A percentile compares a stretch with the other conserved stretches of the same genome.
Conservation (phyloP, 2,888 invertebrate genomes). For the Epinotia bilunana region DNA sequence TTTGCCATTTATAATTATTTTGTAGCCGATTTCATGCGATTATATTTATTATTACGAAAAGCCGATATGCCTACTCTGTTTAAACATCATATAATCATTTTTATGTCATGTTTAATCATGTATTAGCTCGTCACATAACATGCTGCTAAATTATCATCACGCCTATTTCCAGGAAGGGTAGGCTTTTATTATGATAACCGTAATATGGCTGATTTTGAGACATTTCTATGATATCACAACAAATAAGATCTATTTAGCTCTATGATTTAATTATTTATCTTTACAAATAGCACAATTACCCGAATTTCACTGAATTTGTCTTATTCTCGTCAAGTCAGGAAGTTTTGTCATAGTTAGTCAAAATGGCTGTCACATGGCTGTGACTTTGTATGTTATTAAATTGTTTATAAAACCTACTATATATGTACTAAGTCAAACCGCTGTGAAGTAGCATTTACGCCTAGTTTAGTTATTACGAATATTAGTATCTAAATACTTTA, state of each 20-base stretch:
- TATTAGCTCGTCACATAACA: background rate
- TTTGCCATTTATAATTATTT: background rate
- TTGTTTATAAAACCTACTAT: background rate
- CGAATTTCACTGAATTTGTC: background rate
- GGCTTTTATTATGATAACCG: background rate
- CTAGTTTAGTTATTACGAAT: background rate
- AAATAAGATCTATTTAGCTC: background rate
- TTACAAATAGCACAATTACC: background rate
- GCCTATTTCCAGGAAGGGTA: too few relatives aligned
- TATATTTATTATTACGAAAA: background rate
- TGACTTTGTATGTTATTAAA: background rate
- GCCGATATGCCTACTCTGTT: background rate
- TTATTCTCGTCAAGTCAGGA: background rate
- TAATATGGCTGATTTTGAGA: background rate
- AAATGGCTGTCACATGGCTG: conserved; percentile 5
- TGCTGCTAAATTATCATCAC: too few relatives aligned
- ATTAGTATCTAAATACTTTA: background rate
- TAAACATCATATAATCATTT: too few relatives aligned
- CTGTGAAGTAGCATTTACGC: background rate
- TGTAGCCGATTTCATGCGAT: background rate
- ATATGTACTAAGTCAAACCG: background rate
- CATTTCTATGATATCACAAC: background rate
- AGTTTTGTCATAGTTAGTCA: background rate
- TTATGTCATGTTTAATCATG: background rate
- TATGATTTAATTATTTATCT: background rate